Evolutionary conservation across 2,797 vertebrate genomes (phyloP).

Genomic region (Clarias laeviceps): DNA sequence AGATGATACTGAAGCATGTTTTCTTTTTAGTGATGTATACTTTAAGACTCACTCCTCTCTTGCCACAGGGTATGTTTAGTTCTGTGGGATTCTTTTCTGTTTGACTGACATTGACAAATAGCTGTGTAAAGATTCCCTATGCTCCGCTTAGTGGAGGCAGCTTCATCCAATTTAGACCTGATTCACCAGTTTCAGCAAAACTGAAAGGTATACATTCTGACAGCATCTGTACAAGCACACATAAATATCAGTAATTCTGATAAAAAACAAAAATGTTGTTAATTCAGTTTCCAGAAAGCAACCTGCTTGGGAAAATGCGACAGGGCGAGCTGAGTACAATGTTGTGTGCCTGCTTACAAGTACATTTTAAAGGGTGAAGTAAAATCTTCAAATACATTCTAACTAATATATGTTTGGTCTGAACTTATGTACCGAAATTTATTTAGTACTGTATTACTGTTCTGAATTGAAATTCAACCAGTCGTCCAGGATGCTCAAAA

Average conservation of each 20-base stretch:
- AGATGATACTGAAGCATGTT: conserved; percentile 24
- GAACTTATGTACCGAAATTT: not conserved
- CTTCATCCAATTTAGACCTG: not conserved
- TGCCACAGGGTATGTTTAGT: not conserved
- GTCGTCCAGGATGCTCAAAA: not conserved
- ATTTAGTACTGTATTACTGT: not conserved
- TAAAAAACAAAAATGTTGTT: not conserved
- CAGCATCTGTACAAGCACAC: conserved; percentile 35
- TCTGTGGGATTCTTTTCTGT: not conserved
- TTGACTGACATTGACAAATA: conserved; percentile 28
- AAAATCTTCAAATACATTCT: not conserved
- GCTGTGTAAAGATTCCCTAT: not conserved
- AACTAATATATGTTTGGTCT: conserved; percentile 6
- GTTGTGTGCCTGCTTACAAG: not conserved
- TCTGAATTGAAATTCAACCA: conserved; percentile 9
- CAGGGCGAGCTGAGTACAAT: not conserved
- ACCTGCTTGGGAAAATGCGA: not conserved
- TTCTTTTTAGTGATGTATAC: conserved; percentile 18
- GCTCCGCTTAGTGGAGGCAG: not conserved
- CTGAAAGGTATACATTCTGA: conserved; percentile 27
- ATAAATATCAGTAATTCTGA: not conserved
- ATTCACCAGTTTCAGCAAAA: conserved; percentile 31
- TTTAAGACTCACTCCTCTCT: not conserved
- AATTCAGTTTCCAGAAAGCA: not conserved
- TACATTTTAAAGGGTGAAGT: not conserved